Conservation (phyloP, 1,140 invertebrate genomes). For the Pristionchus pacificus region DNA sequence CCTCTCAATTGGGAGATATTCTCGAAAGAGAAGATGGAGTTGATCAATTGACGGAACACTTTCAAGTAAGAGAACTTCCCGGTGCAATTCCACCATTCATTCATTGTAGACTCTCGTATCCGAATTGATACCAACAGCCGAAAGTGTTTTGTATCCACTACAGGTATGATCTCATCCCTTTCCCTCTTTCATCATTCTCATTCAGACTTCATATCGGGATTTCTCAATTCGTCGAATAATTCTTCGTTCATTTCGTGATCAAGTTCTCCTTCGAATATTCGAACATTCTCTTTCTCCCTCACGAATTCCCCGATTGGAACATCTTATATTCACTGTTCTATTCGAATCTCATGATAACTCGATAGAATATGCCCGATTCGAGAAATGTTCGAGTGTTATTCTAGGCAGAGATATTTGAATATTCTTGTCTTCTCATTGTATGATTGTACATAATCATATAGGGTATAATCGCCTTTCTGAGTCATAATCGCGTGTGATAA, state of each 20-base stretch:
- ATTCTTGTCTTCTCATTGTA: too few relatives aligned
- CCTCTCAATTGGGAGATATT: slow-evolving; percentile 8
- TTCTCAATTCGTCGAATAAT: slow-evolving; percentile 13
- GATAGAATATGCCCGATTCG: slow-evolving; percentile 6
- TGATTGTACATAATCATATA: too few relatives aligned
- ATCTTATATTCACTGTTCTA: slow-evolving; percentile 29
- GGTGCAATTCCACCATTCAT: neutral
- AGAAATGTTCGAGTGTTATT: neutral
- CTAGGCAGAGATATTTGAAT: slow-evolving; percentile 3
- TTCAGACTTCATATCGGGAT: slow-evolving; percentile 16
- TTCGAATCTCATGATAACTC: slow-evolving; percentile 24
- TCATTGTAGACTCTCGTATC: neutral
- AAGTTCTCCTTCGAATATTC: slow-evolving; percentile 29
- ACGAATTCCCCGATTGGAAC: slow-evolving; percentile 19
- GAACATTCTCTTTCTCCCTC: neutral
- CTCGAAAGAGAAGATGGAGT: neutral
- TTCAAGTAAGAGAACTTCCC: slow-evolving; percentile 15
- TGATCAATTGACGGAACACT: slow-evolving; percentile 25
- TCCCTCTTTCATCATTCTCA: slow-evolving; percentile 6
- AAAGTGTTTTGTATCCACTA: slow-evolving; percentile 30
- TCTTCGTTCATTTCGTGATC: slow-evolving; percentile 28
- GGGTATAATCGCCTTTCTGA: too few relatives aligned
- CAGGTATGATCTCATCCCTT: slow-evolving; percentile 12
- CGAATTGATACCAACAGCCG: slow-evolving; percentile 11
- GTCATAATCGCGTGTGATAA: too few relatives aligned